Percentiles rank a stretch among this genome's conserved stretches.
phyloP scores from a whole-genome alignment of 1,140 invertebrate species.

The Harpegnathos saltator region DNA sequence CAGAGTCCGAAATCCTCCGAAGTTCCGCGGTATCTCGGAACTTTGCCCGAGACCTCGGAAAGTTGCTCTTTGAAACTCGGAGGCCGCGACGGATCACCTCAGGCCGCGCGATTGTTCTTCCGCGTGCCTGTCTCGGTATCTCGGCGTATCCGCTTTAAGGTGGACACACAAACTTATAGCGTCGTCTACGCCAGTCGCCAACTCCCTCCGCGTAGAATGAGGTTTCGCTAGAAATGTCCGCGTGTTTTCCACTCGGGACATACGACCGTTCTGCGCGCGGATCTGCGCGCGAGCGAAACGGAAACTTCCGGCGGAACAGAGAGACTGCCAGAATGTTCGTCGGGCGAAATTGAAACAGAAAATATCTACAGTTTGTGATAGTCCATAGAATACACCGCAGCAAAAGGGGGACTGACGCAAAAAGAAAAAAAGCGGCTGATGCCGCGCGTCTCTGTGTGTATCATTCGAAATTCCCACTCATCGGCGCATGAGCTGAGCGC shows the following conservation, averaged over 20 bases:
- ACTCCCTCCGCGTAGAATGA: background rate
- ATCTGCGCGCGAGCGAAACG: slow-evolving; percentile 7
- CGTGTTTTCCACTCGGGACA: slow-evolving; percentile 3
- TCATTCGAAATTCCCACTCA: background rate
- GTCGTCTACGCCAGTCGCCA: background rate
- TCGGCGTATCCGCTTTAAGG: slow-evolving; percentile 31
- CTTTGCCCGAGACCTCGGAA: slow-evolving; percentile 38
- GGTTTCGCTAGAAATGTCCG: slow-evolving; percentile 3
- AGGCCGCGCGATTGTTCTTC: slow-evolving; percentile 49
- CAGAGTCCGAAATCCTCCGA: slow-evolving; percentile 7
- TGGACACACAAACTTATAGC: slow-evolving; percentile 14
- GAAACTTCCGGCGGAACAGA: slow-evolving; percentile 5
- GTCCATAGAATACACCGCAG: background rate
- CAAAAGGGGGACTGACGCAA: slow-evolving; percentile 8
- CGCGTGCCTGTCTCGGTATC: background rate
- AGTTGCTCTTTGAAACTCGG: slow-evolving; percentile 35
- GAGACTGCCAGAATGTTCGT: slow-evolving; percentile 27
- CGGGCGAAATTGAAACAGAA: slow-evolving; percentile 26
- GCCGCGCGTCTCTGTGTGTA: background rate
- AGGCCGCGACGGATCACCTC: slow-evolving; percentile 3
- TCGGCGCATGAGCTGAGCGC: too few relatives aligned
- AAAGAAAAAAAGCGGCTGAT: background rate
- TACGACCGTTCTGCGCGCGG: background rate
- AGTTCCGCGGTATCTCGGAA: slow-evolving; percentile 47
- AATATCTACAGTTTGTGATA: slow-evolving; percentile 15